Base-by-base conservation (phyloP, 2,888 invertebrate genomes). In the Chalcosyrphus nemorum region DNA sequence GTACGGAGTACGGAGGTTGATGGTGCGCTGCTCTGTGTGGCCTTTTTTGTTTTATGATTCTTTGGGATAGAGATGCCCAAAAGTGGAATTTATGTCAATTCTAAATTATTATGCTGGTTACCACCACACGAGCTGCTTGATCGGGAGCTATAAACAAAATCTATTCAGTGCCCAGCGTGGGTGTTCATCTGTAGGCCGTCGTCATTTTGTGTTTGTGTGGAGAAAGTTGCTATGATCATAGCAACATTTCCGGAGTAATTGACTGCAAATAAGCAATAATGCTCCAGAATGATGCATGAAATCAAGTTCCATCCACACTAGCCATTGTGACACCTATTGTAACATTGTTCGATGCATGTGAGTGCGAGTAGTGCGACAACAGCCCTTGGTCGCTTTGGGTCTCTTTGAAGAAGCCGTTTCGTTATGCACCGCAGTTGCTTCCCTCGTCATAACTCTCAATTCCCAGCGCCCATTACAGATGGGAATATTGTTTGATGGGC, bases 361-460 rank as follows among this genome's bases (percentile, higher is more conserved):
- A 81, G 57, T 27, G 29, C n/a, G n/a, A n/a, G n/a, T n/a, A 29
- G 6, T 1, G 4, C 1, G 2, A 32, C 32, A 52, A 66, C 59
- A 81, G 59, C 29, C 47, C 27, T 45, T 54, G 29, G 66, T 43
- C 29, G n/a, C n/a, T n/a, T n/a, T 61, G 21, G 47, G 59, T n/a
- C 50, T 56, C 78, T 84, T 84, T 84, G 84, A 84, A 80, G 80
- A 80, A 70, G 70, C 84, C 84, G 84, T 84, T 80, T 84, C 80
- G 80, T 75, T 74, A 80, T 84, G 80, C 80, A 71, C 74, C 52
- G 68, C 74, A 84, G 75, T 80, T 80, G 68, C 74, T 80, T 63
- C 68, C 32, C 74, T 63, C 82, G 74, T 74, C 82, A 78, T 74
- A 82, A 78, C 72, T 80, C 63, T 70, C 74, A 61, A 74, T 74